phyloP scores from a whole-genome alignment of 2,797 vertebrate genomes.

The Limosa lapponica region DNA sequence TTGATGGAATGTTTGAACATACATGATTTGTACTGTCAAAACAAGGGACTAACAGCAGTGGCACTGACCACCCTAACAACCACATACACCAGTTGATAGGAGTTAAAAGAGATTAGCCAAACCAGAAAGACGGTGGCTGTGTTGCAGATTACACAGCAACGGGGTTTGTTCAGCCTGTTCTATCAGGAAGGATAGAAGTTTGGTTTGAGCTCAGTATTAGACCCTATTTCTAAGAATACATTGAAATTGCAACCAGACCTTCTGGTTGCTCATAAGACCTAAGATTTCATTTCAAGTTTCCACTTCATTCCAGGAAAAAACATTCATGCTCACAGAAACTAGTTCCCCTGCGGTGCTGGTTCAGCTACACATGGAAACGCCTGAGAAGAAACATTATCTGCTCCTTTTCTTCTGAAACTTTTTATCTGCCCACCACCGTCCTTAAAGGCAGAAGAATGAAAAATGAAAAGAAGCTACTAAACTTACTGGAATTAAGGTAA shows the following conservation, averaged over 20 bases:
- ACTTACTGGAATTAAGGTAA: not conserved
- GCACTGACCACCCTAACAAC: not conserved
- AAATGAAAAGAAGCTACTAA: not conserved
- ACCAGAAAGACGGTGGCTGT: not conserved
- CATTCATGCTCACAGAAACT: not conserved
- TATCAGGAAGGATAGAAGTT: not conserved
- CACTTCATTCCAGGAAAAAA: not conserved
- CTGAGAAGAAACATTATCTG: not conserved
- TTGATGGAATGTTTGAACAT: not conserved
- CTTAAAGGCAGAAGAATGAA: not conserved
- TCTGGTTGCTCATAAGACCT: not conserved
- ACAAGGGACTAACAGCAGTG: not conserved
- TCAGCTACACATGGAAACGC: not conserved
- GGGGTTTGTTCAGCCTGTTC: not conserved
- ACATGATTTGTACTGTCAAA: not conserved
- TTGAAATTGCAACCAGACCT: not conserved
- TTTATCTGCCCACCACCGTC: accelerated
- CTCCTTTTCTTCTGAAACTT: not conserved
- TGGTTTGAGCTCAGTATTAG: not conserved
- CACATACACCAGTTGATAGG: not conserved
- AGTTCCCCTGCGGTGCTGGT: accelerated
- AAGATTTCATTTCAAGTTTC: not conserved
- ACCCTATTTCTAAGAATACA: not conserved
- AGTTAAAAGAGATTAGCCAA: not conserved
- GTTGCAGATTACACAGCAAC: not conserved